Conservation (phyloP, 2,797 vertebrate genomes). For the Meda fulgida region DNA sequence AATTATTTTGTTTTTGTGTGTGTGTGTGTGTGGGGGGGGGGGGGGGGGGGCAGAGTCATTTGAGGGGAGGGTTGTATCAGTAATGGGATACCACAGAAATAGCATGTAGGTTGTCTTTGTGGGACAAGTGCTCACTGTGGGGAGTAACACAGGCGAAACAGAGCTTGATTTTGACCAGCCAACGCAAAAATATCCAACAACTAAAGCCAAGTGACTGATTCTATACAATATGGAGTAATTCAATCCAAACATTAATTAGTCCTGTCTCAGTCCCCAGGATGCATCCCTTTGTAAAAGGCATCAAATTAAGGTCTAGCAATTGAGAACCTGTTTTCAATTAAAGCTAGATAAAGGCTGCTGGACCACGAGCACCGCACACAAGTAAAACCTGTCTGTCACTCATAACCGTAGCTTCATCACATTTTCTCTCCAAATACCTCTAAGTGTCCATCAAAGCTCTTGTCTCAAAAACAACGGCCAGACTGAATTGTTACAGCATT, state of each 20-base stretch:
- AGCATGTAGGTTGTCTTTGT: background rate
- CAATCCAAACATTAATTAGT: slow-evolving; percentile 41
- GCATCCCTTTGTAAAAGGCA: background rate
- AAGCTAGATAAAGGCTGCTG: slow-evolving; percentile 51
- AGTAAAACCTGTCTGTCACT: slow-evolving; percentile 71
- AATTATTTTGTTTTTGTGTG: no score
- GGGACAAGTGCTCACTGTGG: slow-evolving; percentile 9
- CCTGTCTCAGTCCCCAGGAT: slow-evolving; percentile 14
- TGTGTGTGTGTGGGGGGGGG: no score
- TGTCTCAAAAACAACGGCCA: slow-evolving; percentile 65
- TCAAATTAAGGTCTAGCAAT: slow-evolving; percentile 26
- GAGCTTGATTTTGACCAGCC: background rate
- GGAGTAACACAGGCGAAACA: slow-evolving; percentile 19
- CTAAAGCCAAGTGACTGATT: slow-evolving; percentile 1
- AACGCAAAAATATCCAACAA: background rate
- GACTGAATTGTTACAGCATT: slow-evolving; percentile 59
- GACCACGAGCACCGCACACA: slow-evolving; percentile 40
- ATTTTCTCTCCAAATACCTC: slow-evolving; percentile 55
- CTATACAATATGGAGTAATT: slow-evolving; percentile 26
- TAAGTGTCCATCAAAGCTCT: slow-evolving; percentile 72
- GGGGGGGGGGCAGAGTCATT: background rate
- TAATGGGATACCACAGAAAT: slow-evolving; percentile 35
- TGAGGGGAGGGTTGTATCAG: slow-evolving; percentile 26
- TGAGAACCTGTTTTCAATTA: slow-evolving; percentile 32
- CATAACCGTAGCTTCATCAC: slow-evolving; percentile 63